Evolutionary conservation across 2,888 invertebrate species (phyloP).

Genomic region (Lutraria lutraria): DNA sequence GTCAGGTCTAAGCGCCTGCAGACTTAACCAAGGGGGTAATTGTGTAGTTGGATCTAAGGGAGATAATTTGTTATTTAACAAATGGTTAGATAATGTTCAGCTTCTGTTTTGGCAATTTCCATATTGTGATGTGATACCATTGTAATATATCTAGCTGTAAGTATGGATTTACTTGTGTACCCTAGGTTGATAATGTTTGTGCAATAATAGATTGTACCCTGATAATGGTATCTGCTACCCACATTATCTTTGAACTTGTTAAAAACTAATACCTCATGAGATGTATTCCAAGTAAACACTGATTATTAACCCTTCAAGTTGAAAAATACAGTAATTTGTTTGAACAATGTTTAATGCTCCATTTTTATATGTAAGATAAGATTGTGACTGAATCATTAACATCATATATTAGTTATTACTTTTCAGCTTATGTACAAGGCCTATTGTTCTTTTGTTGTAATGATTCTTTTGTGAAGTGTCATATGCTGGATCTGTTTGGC

Average conservation of each 20-base stretch:
- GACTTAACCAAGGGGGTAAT: background rate
- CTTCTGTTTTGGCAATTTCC: background rate
- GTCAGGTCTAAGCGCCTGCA: slow-evolving; percentile 32
- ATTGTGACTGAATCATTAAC: background rate
- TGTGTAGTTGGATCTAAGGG: background rate
- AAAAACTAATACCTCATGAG: background rate
- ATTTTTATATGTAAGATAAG: background rate
- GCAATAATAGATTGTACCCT: background rate
- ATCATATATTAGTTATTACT: background rate
- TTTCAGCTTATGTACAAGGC: background rate
- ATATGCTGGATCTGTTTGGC: background rate
- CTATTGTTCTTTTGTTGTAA: background rate
- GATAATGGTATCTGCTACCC: background rate
- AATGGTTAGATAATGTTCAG: background rate
- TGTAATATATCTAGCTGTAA: background rate
- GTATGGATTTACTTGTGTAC: background rate
- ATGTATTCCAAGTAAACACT: too few species aligned
- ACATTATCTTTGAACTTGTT: background rate
- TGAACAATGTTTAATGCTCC: too few species aligned
- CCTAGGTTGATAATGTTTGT: background rate
- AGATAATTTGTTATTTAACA: background rate
- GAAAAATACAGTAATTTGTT: too few species aligned
- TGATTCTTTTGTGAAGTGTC: background rate
- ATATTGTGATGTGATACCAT: too few species aligned
- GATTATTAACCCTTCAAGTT: too few species aligned